These are phyloP conservation scores for Drosophila kanapiae DNA, from an alignment of 1,140 invertebrate genomes.

Conservation along the genomic window DNA sequence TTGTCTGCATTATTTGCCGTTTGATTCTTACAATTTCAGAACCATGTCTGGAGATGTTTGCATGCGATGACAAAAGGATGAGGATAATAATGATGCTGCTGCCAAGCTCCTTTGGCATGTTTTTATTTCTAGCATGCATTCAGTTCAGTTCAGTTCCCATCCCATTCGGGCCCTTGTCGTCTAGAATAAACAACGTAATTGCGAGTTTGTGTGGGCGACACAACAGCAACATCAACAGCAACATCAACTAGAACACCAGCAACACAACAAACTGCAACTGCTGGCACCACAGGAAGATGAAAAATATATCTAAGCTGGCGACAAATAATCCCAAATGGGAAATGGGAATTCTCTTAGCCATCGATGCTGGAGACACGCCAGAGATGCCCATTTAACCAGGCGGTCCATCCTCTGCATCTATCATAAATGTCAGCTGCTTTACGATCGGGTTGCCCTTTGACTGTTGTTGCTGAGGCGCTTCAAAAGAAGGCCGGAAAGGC, in stretches of 20 bases:
- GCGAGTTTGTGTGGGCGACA: conserved; percentile 80
- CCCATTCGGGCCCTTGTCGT: conserved; percentile 69
- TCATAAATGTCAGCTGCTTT: conserved; percentile 79
- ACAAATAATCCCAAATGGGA: conserved; percentile 73
- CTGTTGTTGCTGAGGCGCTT: conserved; percentile 55
- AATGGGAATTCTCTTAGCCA: conserved; percentile 42
- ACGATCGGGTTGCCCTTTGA: conserved; percentile 78
- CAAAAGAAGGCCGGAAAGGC: conserved; percentile 70
- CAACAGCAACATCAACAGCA: conserved; percentile 36
- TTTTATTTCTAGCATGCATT: conserved; percentile 55
- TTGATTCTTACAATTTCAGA: conserved; percentile 75
- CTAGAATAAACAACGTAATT: conserved; percentile 82
- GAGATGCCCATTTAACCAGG: conserved; percentile 37
- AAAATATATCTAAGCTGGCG: conserved; percentile 57
- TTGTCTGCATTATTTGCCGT: conserved; percentile 75
- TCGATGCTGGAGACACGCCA: conserved; percentile 21
- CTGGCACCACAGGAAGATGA: conserved; percentile 40
- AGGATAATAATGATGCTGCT: conserved; percentile 56
- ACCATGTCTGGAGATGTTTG: conserved; percentile 73
- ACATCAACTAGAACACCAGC: conserved; percentile 32
- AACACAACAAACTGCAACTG: conserved; percentile 9
- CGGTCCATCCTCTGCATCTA: conserved; percentile 43
- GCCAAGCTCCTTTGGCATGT: conserved; percentile 41
- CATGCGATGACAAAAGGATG: conserved; percentile 72
- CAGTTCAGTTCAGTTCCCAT: not conserved